These are phyloP conservation scores for Lochmaea capreae DNA, from an alignment of 2,888 invertebrate species.

Conservation along the genomic window DNA sequence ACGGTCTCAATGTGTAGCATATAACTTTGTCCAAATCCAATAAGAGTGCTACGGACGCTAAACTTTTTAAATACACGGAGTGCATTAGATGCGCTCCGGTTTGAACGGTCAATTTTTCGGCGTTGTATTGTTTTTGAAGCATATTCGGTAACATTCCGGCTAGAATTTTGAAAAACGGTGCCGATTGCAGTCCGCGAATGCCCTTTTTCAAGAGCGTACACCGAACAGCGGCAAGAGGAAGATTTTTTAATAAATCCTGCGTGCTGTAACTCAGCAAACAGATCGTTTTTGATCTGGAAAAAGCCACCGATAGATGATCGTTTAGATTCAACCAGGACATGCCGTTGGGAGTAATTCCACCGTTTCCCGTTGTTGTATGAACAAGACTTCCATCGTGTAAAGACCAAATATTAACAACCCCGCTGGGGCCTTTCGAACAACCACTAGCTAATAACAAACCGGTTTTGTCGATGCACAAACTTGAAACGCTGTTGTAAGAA, in stretches of 20 bases:
- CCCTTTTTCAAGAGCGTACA: slow-evolving; percentile 68
- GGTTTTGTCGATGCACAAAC: slow-evolving; percentile 67
- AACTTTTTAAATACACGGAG: slow-evolving; percentile 70
- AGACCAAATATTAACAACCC: slow-evolving; percentile 73
- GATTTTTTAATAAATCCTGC: slow-evolving; percentile 64
- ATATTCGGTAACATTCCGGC: slow-evolving; percentile 67
- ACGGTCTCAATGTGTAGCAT: slow-evolving; percentile 66
- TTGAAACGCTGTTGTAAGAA: slow-evolving; percentile 67
- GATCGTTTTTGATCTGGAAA: slow-evolving; percentile 69
- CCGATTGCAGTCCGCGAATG: slow-evolving; percentile 67
- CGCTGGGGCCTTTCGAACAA: slow-evolving; percentile 64
- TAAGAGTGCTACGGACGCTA: slow-evolving; percentile 69
- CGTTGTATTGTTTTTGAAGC: slow-evolving; percentile 67
- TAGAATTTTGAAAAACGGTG: slow-evolving; percentile 68
- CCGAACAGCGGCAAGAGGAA: slow-evolving; percentile 68
- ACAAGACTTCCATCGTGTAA: slow-evolving; percentile 70
- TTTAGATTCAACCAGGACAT: slow-evolving; percentile 68
- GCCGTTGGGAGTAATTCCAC: slow-evolving; percentile 66
- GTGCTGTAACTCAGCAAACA: slow-evolving; percentile 65
- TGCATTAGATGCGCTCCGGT: slow-evolving; percentile 72
- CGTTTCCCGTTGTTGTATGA: slow-evolving; percentile 68
- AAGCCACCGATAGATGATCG: slow-evolving; percentile 67
- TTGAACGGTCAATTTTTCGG: slow-evolving; percentile 70
- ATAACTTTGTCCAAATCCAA: slow-evolving; percentile 69
- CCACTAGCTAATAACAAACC: slow-evolving; percentile 70